Conservation (phyloP, 1,140 invertebrate species). For the Drosophila ohnishii region DNA sequence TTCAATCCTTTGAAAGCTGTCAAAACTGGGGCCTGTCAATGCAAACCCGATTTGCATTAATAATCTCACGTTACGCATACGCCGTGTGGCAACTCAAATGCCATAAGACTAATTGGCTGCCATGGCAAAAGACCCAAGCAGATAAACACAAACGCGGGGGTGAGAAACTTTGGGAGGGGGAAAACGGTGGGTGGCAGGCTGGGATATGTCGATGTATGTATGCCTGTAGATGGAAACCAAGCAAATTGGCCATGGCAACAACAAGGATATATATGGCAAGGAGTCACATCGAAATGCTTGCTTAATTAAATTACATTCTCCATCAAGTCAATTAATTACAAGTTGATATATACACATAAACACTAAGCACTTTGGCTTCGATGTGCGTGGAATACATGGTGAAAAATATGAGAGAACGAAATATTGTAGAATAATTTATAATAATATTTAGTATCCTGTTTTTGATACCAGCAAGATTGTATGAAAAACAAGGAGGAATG, state of each 20-base stretch:
- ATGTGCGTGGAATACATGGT: conserved; percentile 21
- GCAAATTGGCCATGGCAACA: conserved; percentile 39
- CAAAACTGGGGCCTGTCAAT: conserved; percentile 43
- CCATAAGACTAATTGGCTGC: conserved; percentile 69
- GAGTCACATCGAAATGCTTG: conserved; percentile 75
- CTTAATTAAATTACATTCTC: conserved; percentile 82
- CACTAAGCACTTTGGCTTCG: conserved; percentile 28
- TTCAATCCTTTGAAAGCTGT: conserved; percentile 35
- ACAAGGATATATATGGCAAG: conserved; percentile 48
- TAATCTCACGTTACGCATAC: conserved; percentile 65
- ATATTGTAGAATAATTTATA: neutral
- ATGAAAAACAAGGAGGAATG: neutral
- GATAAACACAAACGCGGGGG: conserved; percentile 6
- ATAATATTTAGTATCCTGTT: neutral
- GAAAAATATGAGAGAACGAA: neutral
- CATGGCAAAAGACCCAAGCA: conserved; percentile 29
- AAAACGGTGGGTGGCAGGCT: neutral
- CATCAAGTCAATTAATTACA: conserved; percentile 82
- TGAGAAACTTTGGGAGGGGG: neutral
- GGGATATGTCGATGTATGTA: conserved; percentile 5
- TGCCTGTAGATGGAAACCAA: conserved; percentile 26
- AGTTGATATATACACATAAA: conserved; percentile 65
- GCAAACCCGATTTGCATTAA: conserved; percentile 68
- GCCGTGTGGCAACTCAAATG: conserved; percentile 49
- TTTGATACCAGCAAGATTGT: neutral